Evolutionary conservation across 2,797 vertebrate species (phyloP).

Genomic region (Rhinella marina): DNA sequence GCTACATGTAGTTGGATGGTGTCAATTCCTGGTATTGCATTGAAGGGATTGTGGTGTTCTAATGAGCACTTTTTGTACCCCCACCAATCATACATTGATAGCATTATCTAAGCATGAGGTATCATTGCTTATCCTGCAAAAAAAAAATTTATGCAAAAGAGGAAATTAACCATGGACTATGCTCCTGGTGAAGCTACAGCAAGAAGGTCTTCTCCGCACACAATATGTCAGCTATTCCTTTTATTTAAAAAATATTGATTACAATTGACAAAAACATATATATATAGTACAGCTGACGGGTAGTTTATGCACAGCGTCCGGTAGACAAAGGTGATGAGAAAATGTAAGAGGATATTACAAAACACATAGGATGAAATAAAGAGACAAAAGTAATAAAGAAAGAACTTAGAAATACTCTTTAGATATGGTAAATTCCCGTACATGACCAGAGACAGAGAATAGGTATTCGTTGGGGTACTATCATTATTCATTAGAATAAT

Average conservation of each 20-base stretch:
- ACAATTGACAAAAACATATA: constrained; percentile 1
- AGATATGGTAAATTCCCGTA: background rate
- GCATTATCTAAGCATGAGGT: background rate
- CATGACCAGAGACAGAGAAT: background rate
- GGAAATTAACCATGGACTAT: too few relatives aligned
- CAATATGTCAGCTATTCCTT: constrained; percentile 14
- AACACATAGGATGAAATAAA: constrained; percentile 11
- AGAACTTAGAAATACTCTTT: constrained; percentile 17
- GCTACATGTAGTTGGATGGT: too few relatives aligned
- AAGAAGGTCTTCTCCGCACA: background rate
- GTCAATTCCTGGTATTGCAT: too few relatives aligned
- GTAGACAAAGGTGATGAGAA: background rate
- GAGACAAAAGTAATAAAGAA: constrained; percentile 8
- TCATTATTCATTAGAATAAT: background rate
- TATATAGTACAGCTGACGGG: constrained; percentile 2
- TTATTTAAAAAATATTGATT: constrained; percentile 40
- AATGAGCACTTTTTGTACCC: background rate
- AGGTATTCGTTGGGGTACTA: background rate
- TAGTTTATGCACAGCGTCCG: background rate
- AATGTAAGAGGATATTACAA: constrained; percentile 16
- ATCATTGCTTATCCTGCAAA: background rate
- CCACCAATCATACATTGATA: background rate
- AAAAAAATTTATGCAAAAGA: background rate
- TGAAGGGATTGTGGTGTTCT: background rate
- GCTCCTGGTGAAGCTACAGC: background rate